Evolutionary conservation across 2,113 vertebrate genomes (phyloP), one percentile per base, ranked within the genome.

Genomic region (Rafetus swinhoei): DNA sequence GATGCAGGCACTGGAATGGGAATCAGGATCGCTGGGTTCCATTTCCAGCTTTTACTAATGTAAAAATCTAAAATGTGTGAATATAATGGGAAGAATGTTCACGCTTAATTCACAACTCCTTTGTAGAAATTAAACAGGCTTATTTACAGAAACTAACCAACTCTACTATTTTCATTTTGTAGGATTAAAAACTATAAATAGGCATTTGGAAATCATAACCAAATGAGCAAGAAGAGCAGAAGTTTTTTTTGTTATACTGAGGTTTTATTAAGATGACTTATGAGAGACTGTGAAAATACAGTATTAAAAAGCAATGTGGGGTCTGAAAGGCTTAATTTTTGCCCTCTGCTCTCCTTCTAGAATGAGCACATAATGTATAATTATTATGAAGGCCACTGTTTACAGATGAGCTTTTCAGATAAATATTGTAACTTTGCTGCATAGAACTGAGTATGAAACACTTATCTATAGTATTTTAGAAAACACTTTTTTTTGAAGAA

Each of bases 111-210:
- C 11, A n/a, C 6, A 82, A 14, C 22, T 1, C 25, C 24, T 88
- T 16, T 57, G 90, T 32, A 53, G 39, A 19, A 76, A 84, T 65
- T 29, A 56, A 84, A 83, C 0, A 84, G 57, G 55, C 84, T 90
- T 82, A 82, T 86, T 84, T 86, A 86, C 56, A 57, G 80, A 93
- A 65, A 55, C 84, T 62, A 91, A 53, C 39, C 56, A 53, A 35
- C 12, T 54, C 90, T 91, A 77, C 62, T 93, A 10, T 65, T 88
- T 82, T 77, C 35, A 92, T 88, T 91, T 74, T 93, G 52, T 27
- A 12, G 6, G 27, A 57, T 88, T 90, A 82, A 59, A 84, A 92
- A 81, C 16, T 69, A 69, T 13, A 86, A 88, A 85, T 9, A 72
- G 25, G 84, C 82, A 53, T 65, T 65, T 45, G 59, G 90, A 90